Conservation (phyloP, 2,797 vertebrate species). For the Parambassis ranga region DNA sequence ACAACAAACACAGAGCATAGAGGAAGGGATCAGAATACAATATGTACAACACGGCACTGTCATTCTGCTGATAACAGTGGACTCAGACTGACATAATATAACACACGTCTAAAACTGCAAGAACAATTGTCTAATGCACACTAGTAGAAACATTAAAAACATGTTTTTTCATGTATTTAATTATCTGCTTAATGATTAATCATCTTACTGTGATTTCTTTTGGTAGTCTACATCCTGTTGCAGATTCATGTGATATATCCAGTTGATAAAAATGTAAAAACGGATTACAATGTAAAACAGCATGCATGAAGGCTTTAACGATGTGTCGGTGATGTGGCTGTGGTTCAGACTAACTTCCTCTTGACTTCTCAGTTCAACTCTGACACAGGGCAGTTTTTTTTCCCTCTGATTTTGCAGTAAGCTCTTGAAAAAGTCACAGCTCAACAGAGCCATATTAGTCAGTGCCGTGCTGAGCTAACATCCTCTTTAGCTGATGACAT, state of each 20-base stretch:
- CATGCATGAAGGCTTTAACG: background rate
- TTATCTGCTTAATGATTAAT: no score
- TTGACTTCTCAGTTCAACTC: constrained; percentile 73
- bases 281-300: background rate
- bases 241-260: background rate
- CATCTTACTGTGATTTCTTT: no score
- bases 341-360: constrained; percentile 85
- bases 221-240: no score
- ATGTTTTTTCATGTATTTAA: no score
- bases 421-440: constrained; percentile 5
- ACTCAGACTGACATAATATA: background rate
- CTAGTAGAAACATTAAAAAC: no score
- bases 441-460: constrained; percentile 42
- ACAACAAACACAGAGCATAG: background rate
- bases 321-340: constrained; percentile 43
- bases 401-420: background rate
- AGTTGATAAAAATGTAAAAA: no score
- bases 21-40: constrained; percentile 15
- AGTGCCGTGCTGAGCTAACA: constrained; percentile 51
- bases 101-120: background rate
- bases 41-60: background rate
- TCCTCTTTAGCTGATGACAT: constrained; percentile 59
- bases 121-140: background rate
- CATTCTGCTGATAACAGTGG: background rate
- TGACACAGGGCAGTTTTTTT: constrained; percentile 14